Evolutionary conservation across 2,888 invertebrate genomes (phyloP), one percentile per base, ranked within the genome.

Genomic region (Lottia scabra): DNA sequence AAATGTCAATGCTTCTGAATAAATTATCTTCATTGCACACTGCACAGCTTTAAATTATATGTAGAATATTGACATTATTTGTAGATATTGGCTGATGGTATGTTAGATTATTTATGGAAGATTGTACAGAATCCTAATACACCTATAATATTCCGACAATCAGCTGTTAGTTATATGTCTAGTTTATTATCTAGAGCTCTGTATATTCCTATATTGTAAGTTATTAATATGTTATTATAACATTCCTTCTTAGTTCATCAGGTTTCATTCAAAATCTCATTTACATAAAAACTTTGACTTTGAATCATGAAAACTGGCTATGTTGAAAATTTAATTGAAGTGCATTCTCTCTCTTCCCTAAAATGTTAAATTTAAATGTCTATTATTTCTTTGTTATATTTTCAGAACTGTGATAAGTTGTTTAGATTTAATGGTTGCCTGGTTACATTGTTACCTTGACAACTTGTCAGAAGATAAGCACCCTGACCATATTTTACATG

Each of bases 391-490:
- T 30, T 63, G 19, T 68, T 38, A 68, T 43, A 15, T 63, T 89
- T 91, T 46, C 84, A 95, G 94, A 74, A 91, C 92, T 78, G 88
- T 94, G n/a, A 93, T 92, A 85, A 90, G 91, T 63, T 92, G 92
- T 65, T 87, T 97, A 12, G 92, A 92, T 67, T 92, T 93, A 82
- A 93, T 97, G 91, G 91, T 94, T 0, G 92, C 92, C 1, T 98
- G 97, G 96, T 94, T 96, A 75, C 95, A 96, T 86, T 91, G 92
- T 0, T 98, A 98, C 87, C 94, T 96, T 65, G 91, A 92, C 43
- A 81, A 85, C 73, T 82, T 85, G 77, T 91, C 91, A 79, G 83
- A 87, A 65, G 91, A 90, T 78, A 68, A 77, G 10, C 91, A 91
- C 81, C 90, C 91, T 16, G 93, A 94, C 80, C 85, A 93, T 0